These are phyloP conservation scores for Dolichomitus sp. DNA, from an alignment of 2,888 invertebrate genomes.

Conservation along the genomic window DNA sequence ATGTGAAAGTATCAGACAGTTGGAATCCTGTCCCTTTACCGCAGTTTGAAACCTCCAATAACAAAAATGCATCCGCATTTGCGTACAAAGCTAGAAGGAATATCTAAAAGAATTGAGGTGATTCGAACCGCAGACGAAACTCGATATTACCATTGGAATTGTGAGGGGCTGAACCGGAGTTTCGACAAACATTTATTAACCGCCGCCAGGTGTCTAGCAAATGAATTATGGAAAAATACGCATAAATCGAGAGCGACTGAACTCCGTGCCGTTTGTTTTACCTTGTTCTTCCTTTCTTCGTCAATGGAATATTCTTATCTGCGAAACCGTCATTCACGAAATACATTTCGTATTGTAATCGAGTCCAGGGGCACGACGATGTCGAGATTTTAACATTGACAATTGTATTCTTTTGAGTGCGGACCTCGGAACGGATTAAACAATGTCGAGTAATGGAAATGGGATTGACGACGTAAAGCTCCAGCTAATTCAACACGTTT, in stretches of 20 bases:
- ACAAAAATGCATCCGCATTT: background rate
- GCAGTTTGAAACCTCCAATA: background rate
- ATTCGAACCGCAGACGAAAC: background rate
- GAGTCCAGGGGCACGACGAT: background rate
- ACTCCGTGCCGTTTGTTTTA: background rate
- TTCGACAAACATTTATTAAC: constrained; percentile 39
- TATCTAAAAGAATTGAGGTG: background rate
- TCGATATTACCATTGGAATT: constrained; percentile 12
- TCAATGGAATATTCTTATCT: background rate
- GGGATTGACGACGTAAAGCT: background rate
- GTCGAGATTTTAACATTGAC: background rate
- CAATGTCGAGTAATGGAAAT: no score
- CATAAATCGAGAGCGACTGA: constrained; percentile 6
- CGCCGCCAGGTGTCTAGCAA: background rate
- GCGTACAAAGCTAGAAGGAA: background rate
- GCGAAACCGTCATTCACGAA: background rate
- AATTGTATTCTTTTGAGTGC: background rate
- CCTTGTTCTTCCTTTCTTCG: constrained; percentile 7
- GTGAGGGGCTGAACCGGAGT: constrained; percentile 11
- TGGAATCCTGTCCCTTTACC: background rate
- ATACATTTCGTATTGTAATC: background rate
- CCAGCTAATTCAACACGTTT: background rate
- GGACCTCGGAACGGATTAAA: background rate
- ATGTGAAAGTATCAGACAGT: background rate
- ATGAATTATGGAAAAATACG: constrained; percentile 24